Base-by-base conservation (phyloP, 2,888 invertebrate genomes). In the Dryadula phaetusa region DNA sequence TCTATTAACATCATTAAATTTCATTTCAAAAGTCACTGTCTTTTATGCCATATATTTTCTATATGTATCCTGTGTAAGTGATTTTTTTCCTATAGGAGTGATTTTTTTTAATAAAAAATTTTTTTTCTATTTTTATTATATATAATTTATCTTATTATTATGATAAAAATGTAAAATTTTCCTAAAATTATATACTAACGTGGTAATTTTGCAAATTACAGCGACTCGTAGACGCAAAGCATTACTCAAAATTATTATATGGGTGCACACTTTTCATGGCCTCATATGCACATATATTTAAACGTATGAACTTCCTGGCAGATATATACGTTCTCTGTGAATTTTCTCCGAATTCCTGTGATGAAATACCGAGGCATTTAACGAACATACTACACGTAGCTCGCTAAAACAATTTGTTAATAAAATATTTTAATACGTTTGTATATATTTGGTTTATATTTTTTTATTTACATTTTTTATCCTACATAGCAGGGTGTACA, bases 231-330 rank as follows among this genome's bases (percentile, higher is more conserved):
- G 52, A 68, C 18, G 10, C 28, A 14, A 18, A 40, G 32, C 25
- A 47, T 62, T 56, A 14, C 54, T 54, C 42, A 49, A 47, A 49
- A 69, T 69, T 69, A 64, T 47, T 49, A 53, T 28, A 62, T 22
- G 32, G 14, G 18, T 66, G 52, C 47, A 61, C 56, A 44, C 56
- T 69, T 69, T 58, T 49, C 62, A 62, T 28, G 56, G 65, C 65
- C 68, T 18, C 68, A 49, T 46, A 54, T 64, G 64, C 44, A 64
- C 53, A 34, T 44, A 54, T 22, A 64, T 68, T 64, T 54, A 40
- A 53, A 42, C 32, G 58, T 56, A 65, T 42, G 42, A 65, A 65
- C 49, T 60, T 60, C 49, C 18, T 20, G 49, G 58, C 28, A 60
- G 40, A 65, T 65, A 32, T 58, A 60, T 58, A 40, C 40, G 46